Conservation (phyloP, 1,140 invertebrate species). For the Heliconius himera region DNA sequence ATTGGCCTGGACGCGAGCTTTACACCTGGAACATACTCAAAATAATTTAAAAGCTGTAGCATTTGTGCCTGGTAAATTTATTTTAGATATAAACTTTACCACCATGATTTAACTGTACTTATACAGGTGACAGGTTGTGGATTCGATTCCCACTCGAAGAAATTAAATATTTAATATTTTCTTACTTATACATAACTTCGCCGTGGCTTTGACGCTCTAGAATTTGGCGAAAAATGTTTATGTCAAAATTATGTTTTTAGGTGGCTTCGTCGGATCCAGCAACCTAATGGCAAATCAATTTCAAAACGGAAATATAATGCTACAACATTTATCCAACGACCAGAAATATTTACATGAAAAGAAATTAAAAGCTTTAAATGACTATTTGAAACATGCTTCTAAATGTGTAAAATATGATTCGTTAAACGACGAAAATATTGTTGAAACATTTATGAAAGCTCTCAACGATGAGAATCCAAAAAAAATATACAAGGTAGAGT, state of each 20-base stretch:
- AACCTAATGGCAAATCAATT: conserved; percentile 59
- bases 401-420: conserved; percentile 59
- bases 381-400: conserved; percentile 54
- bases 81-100: background rate
- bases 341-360: conserved; percentile 61
- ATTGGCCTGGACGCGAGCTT: conserved; percentile 85
- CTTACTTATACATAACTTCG: too few species aligned
- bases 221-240: too few species aligned
- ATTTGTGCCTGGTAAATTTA: conserved; percentile 87
- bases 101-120: too few species aligned
- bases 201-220: too few species aligned
- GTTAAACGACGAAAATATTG: conserved; percentile 63
- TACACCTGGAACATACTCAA: conserved; percentile 89
- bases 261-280: conserved; percentile 68
- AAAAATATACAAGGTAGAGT: conserved; percentile 68
- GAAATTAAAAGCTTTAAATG: conserved; percentile 55
- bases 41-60: conserved; percentile 88
- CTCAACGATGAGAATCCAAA: conserved; percentile 59
- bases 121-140: too few species aligned
- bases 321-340: conserved; percentile 61
- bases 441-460: conserved; percentile 68
- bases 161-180: too few species aligned
- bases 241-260: conserved; percentile 45
- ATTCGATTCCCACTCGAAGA: too few species aligned
- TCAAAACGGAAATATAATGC: conserved; percentile 51